Conservation (phyloP, 2,113 vertebrate genomes). For the Paratilapia polleni region DNA sequence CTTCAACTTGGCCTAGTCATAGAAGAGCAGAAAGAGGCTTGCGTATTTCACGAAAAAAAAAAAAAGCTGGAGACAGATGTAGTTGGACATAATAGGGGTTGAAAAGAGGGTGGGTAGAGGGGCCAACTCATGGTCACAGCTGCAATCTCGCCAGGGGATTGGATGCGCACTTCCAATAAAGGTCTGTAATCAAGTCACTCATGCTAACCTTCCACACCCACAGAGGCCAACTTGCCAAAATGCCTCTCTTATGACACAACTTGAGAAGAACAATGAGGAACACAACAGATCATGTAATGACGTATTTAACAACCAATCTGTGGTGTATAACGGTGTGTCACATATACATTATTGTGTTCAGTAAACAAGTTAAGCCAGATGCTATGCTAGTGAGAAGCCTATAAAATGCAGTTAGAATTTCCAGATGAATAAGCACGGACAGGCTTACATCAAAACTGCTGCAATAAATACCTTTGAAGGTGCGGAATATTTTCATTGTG, state of each 20-base stretch:
- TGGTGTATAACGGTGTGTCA: conserved; percentile 22
- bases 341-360: not conserved
- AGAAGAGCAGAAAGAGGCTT: conserved; percentile 32
- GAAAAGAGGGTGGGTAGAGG: conserved; percentile 1
- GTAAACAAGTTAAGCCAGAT: conserved; percentile 36
- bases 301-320: conserved; percentile 37
- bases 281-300: conserved; percentile 7
- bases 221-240: conserved; percentile 58
- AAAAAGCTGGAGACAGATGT: conserved; percentile 60
- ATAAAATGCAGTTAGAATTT: not conserved
- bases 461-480: conserved; percentile 13
- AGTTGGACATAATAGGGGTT: conserved; percentile 54
- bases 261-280: conserved; percentile 34
- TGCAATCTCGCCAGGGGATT: conserved; percentile 65
- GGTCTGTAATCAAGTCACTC: conserved; percentile 72
- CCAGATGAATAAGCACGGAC: not conserved
- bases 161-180: conserved; percentile 61
- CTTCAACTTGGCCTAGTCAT: conserved; percentile 55
- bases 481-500: not conserved
- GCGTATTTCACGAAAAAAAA: conserved; percentile 23
- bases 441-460: not conserved
- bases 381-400: not conserved
- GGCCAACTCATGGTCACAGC: conserved; percentile 61
- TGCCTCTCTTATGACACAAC: conserved; percentile 62
- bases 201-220: conserved; percentile 71